Base-by-base conservation (phyloP, 1,140 invertebrate species). In the Spodoptera litura region DNA sequence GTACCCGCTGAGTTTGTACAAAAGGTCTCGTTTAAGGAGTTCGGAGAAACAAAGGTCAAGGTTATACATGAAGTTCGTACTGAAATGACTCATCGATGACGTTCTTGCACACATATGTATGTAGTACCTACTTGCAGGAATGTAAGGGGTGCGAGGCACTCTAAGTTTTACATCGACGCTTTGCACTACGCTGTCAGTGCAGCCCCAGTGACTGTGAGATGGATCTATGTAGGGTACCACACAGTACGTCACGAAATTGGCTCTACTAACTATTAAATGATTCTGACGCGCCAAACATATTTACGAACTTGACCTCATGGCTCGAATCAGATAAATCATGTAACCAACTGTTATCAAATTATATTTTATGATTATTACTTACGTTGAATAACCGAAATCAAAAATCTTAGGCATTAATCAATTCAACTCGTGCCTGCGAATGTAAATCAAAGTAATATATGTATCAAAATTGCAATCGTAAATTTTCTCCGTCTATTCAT, bases 171-270 rank as follows among this genome's bases (percentile, higher is more conserved):
- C 72, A 79, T 81, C 31, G 74, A 83, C 27, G 79, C 76, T 77
- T 79, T 81, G 72, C 82, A 81, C 73, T 80, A 78, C 51, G 38
- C 72, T 72, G 61, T 73, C 59, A 56, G 44, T 71, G 78, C 74
- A 79, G 75, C 80, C 78, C 79, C 59, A 74, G 70, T 77, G 78
- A 80, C 78, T 82, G 78, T 78, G 74, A 83, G 81, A 85, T 84
- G 81, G 82, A 83, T 85, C 82, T 82, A 64, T 68, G 58, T 55
- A 61, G 72, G 10, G 56, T 35, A 74, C 58, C n/a, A 35, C n/a
- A 52, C 68, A 73, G 55, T 72, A 77, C 75, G n/a, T 35, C 62
- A 78, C 49, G 79, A 81, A 85, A 76, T 78, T 80, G 81, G 83
- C 87, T 88, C 87, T 84, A 88, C 85, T 79, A 20, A 59, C 31